Percentiles rank a stretch among this genome's conserved stretches.
Evolutionary conservation across 53 echinoderm and acorn worm species (phyloP).

Genomic region (Patiria pectinifera): DNA sequence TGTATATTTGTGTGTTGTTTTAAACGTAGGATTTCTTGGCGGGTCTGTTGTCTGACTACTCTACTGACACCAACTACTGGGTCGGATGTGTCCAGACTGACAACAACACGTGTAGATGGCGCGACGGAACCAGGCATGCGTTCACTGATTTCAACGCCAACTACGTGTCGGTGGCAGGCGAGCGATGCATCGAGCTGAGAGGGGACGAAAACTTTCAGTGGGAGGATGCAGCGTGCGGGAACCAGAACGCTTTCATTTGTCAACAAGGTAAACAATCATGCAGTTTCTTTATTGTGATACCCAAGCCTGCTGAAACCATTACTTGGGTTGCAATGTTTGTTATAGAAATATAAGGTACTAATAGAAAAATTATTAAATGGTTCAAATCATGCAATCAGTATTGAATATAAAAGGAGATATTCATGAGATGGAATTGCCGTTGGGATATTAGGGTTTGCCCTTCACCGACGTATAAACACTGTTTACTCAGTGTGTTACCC

Average conservation of each 20-base stretch:
- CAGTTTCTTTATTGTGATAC: too few species aligned
- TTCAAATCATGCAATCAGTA: too few species aligned
- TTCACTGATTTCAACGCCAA: constrained; percentile 74
- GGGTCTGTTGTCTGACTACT: constrained; percentile 69
- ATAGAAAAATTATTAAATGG: too few species aligned
- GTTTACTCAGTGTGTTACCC: too few species aligned
- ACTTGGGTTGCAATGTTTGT: too few species aligned
- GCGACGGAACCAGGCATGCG: constrained; percentile 81
- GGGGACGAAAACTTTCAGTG: constrained; percentile 72
- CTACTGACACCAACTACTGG: constrained; percentile 72
- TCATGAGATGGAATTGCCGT: too few species aligned
- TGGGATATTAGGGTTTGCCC: too few species aligned
- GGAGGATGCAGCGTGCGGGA: constrained; percentile 71
- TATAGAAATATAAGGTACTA: too few species aligned
- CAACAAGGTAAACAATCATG: constrained; percentile 73
- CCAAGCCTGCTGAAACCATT: too few species aligned
- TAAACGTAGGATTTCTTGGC: constrained; percentile 70
- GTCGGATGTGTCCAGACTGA: constrained; percentile 84
- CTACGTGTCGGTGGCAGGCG: constrained; percentile 69
- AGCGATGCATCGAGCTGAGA: constrained; percentile 81
- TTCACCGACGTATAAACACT: too few species aligned
- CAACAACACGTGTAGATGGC: constrained; percentile 86
- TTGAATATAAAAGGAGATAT: too few species aligned
- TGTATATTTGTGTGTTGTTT: background rate
- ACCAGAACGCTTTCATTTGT: constrained; percentile 75